Evolutionary conservation across 2,888 invertebrate species (phyloP), one percentile per base, ranked within the genome.

Genomic region (Apamea crenata): DNA sequence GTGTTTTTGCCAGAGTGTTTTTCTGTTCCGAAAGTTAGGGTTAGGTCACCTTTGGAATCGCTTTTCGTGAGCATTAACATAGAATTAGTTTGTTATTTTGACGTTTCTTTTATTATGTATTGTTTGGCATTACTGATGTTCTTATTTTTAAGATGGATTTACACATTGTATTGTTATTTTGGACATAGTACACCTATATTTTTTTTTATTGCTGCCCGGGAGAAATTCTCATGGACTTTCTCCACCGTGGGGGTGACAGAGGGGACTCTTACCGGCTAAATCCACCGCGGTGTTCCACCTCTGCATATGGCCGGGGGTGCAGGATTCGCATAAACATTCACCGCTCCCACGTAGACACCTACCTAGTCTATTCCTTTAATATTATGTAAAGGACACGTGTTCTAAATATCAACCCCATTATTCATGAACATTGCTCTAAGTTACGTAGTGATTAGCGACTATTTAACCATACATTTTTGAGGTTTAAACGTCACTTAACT

Each of bases 1-100:
- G 87, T 89, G 80, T 88, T 84, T 80, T 83, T 80, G 74, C 81
- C 63, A 72, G 70, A 84, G 71, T 80, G 84, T 87, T 90, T 88
- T 89, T 85, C 71, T 80, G 68, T 81, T 53, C 59, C 56, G 44
- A 82, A 83, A 61, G 72, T 81, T 71, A 82, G 75, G 76, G 66
- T 82, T 78, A 70, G 85, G 80, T 88, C 74, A 82, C 81, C 81
- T 82, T 83, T 81, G n/a, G 66, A 80, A 77, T 70, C 14, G 40
- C 47, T 68, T 80, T 78, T 70, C 56, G 56, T 80, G 59, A 80
- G 63, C 66, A 79, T 74, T 78, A 69, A 67, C 69, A n/a, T 44
- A 47, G 53, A 76, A 66, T 80, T 66, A 73, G 56, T 88, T 29
- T 74, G 74, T 77, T 78, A 66, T 86, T 71, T 74, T 67, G 83